A percentile compares a stretch with the other conserved stretches of the same genome.
phyloP scores from a whole-genome alignment of 2,113 vertebrate genomes.

The Aramus guarauna region DNA sequence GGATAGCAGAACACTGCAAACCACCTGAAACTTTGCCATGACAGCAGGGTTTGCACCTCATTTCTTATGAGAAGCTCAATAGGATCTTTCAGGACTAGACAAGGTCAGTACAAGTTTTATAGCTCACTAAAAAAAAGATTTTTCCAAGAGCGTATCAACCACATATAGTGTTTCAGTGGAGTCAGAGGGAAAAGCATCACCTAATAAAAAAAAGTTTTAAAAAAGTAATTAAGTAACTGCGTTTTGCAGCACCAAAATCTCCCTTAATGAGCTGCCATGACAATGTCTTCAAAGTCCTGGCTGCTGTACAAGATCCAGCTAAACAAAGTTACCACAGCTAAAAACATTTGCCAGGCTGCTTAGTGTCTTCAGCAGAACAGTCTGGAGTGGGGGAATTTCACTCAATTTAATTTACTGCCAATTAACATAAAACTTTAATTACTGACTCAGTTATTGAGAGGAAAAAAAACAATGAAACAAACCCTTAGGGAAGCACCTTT shows the following conservation, averaged over 20 bases:
- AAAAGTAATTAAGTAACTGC: background rate
- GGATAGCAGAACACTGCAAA: rapidly evolving
- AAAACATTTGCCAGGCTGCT: background rate
- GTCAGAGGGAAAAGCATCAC: background rate
- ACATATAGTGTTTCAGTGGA: background rate
- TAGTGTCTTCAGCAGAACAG: too few species aligned
- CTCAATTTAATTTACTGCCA: background rate
- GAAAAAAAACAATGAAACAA: background rate
- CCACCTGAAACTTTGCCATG: background rate
- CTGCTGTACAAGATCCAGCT: background rate
- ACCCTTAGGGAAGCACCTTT: background rate
- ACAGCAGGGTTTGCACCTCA: background rate
- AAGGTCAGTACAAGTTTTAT: background rate
- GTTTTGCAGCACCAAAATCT: background rate
- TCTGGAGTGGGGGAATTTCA: background rate
- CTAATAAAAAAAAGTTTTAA: background rate
- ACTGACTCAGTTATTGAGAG: background rate
- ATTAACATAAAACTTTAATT: background rate
- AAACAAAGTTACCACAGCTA: background rate
- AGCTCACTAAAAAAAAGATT: background rate
- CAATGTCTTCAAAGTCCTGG: background rate
- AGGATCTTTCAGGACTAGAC: background rate
- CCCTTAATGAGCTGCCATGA: too few species aligned
- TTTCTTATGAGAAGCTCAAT: background rate
- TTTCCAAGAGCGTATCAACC: background rate